phyloP scores from a whole-genome alignment of 2,888 invertebrate species.

The Ommatoiulus sabulosus region DNA sequence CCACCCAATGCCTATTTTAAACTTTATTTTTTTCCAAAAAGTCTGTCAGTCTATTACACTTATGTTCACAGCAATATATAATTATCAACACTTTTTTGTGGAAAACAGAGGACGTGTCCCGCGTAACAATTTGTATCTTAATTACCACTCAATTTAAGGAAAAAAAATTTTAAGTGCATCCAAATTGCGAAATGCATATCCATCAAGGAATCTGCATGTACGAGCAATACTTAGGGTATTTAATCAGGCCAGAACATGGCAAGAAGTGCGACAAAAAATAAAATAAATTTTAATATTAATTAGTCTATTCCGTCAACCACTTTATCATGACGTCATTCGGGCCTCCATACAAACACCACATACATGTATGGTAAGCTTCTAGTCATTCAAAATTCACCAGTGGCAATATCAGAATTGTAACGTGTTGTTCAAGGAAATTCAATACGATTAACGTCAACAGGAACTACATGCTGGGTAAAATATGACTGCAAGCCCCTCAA shows the following conservation, averaged over 20 bases:
- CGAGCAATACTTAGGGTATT: no score
- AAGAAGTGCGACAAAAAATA: neutral
- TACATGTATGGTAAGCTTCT: neutral
- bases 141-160: neutral
- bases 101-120: neutral
- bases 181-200: neutral
- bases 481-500: neutral
- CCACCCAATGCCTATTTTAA: neutral
- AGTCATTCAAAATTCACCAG: neutral
- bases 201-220: neutral
- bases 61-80: neutral
- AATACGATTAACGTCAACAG: neutral
- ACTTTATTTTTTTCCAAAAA: neutral
- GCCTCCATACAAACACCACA: neutral
- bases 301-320: neutral
- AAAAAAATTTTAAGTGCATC: neutral
- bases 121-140: neutral
- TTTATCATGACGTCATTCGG: neutral
- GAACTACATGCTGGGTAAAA: neutral
- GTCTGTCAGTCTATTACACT: neutral
- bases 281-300: neutral
- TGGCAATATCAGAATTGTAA: neutral
- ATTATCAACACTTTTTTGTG: neutral
- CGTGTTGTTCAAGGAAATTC: neutral
- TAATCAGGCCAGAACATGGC: neutral